phyloP scores from a whole-genome alignment of 2,797 vertebrate genomes.

The Onychomys arenicola region DNA sequence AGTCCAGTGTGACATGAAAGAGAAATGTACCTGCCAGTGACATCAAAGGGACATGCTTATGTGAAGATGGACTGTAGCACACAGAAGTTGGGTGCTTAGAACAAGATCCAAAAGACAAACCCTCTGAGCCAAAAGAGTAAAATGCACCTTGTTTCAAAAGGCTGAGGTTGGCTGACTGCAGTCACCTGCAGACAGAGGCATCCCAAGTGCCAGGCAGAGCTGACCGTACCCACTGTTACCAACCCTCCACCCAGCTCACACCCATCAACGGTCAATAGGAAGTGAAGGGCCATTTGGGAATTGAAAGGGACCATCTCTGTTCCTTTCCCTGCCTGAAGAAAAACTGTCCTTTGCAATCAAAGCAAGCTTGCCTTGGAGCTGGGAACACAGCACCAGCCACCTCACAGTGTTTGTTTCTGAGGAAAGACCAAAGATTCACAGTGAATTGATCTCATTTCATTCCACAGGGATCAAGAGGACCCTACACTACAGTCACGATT shows the following conservation, averaged over 20 bases:
- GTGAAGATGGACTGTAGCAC: background rate
- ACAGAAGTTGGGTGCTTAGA: background rate
- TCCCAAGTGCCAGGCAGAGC: background rate
- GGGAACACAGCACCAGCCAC: slow-evolving; percentile 63
- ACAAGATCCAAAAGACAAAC: background rate
- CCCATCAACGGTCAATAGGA: slow-evolving; percentile 78
- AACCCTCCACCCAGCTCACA: slow-evolving; percentile 58
- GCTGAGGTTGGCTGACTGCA: background rate
- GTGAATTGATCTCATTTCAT: slow-evolving; percentile 56
- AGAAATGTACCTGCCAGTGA: slow-evolving; percentile 69
- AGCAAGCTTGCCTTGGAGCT: slow-evolving; percentile 66
- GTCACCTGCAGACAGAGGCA: background rate
- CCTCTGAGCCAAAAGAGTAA: background rate
- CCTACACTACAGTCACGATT: background rate
- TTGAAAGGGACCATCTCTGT: slow-evolving; percentile 66
- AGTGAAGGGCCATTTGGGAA: slow-evolving; percentile 81
- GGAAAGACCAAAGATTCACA: slow-evolving; percentile 44
- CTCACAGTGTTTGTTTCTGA: slow-evolving; percentile 27
- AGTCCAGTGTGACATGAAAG: background rate
- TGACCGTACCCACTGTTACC: slow-evolving; percentile 65
- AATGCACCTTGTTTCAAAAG: background rate
- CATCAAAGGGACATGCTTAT: background rate
- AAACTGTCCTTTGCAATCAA: slow-evolving; percentile 72
- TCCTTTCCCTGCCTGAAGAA: slow-evolving; percentile 70
- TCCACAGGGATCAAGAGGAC: background rate